Conservation (phyloP, 1,140 invertebrate species). For the Macrocentrus cingulum region DNA sequence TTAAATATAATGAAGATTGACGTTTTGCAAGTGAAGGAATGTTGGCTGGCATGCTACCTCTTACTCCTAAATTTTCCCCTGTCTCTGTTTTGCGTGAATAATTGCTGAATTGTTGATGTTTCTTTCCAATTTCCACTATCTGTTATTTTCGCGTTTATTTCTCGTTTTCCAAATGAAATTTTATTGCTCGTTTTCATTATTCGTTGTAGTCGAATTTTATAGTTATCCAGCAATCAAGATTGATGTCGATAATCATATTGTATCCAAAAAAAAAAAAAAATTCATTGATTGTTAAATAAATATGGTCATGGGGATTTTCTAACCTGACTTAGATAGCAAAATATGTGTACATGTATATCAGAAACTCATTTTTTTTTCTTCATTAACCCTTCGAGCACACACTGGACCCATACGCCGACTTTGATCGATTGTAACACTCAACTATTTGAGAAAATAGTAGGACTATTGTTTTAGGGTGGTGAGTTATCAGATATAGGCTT, state of each 20-base stretch:
- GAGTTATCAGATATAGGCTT: no score
- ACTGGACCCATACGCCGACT: no score
- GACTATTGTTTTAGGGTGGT: no score
- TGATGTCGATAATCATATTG: conserved; percentile 46
- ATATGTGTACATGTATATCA: no score
- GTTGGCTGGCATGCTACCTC: conserved; percentile 7
- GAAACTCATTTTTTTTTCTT: conserved; percentile 1
- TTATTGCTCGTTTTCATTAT: neutral
- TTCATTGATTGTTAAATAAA: conserved; percentile 45
- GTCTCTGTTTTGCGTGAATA: neutral
- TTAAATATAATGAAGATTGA: no score
- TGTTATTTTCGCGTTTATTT: neutral
- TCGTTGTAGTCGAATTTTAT: conserved; percentile 11
- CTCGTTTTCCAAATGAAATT: neutral
- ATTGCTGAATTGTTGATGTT: neutral
- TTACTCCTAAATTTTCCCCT: neutral
- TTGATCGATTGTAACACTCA: no score
- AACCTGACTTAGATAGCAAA: conserved; percentile 25
- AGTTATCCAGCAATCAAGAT: conserved; percentile 20
- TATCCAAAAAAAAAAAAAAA: no score
- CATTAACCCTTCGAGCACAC: conserved; percentile 18
- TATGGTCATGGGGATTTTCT: conserved; percentile 37
- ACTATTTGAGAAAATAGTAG: no score
- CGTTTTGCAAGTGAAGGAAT: neutral
- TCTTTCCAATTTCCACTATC: neutral